Base-by-base conservation (phyloP, 1,140 invertebrate genomes). In the Dreissena polymorpha region DNA sequence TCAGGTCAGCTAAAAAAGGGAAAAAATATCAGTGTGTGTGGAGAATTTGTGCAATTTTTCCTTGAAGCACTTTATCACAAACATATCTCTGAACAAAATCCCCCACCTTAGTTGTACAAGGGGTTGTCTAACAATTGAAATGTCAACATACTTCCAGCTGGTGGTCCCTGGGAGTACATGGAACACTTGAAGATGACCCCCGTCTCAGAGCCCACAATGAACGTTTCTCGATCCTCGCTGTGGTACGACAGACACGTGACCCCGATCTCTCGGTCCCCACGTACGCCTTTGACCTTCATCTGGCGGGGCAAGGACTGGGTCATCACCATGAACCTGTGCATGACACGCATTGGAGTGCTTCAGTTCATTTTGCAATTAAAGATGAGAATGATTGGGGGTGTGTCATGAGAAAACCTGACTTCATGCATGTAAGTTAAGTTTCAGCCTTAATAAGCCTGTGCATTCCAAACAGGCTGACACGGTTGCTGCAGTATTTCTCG, bases 161-260 rank as follows among this genome's bases (percentile, higher is more conserved):
- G 89, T 63, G 86, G 90, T 23, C 89, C 91, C 39, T 88, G 85
- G 14, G 89, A 82, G 74, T 90, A 80, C 85, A 91, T 86, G 49
- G 88, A 91, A 85, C 92, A 93, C 76, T 91, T 92, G 83, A 92
- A 93, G 27, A 93, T 84, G 50, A 89, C 91, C 18, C 92, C 92
- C 83, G 90, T 88, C 70, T 92, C 92, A 39, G 92, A 91, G 10
- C 92, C 92, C 18, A 93, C 78, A 2, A 92, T 65, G 85, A 92
- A 93, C 53, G 85, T 88, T 18, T 91, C 89, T n/a, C 89, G 86
- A 76, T 92, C 91, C 39, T 91, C 89, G 70, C 81, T 80, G 71
- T 88, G 91, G 84, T 90, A 93, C 3, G 89, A 90, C 10, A 92
- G 86, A 86, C 91, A 89, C 8, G 92, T 92, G 7, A 91, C 88